Conservation (phyloP, 2,797 vertebrate species). For the Myripristis jacobus region DNA sequence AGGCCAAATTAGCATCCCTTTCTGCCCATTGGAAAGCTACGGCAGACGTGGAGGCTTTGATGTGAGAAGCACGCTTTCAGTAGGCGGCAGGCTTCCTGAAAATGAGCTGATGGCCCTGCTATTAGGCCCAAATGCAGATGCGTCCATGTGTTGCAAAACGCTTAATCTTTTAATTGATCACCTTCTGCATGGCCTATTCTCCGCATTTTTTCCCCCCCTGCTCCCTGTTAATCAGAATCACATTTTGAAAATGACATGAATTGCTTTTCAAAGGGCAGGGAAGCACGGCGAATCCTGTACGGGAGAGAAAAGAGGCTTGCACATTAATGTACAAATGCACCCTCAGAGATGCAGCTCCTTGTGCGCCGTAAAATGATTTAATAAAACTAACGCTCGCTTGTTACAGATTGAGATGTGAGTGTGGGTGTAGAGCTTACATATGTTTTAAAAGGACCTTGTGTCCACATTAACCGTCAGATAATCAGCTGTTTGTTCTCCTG, state of each 20-base stretch:
- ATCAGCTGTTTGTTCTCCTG: no score
- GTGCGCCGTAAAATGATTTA: constrained; percentile 39
- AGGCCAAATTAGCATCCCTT: constrained; percentile 97
- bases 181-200: constrained; percentile 87
- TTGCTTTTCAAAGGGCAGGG: constrained; percentile 75
- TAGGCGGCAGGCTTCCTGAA: constrained; percentile 90
- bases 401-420: constrained; percentile 11
- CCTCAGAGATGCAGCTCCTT: constrained; percentile 18
- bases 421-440: neutral
- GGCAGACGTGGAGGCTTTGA: constrained; percentile 91
- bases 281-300: constrained; percentile 47
- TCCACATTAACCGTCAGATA: neutral
- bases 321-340: constrained; percentile 55
- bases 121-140: constrained; percentile 94
- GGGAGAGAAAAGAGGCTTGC: constrained; percentile 28
- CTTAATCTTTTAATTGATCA: constrained; percentile 99
- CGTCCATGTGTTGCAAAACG: constrained; percentile 92
- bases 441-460: neutral
- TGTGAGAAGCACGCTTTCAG: constrained; percentile 91
- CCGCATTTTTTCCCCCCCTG: constrained; percentile 41
- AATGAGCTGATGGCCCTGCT: constrained; percentile 99
- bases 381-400: constrained; percentile 25
- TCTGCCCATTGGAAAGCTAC: constrained; percentile 90
- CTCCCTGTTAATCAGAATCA: constrained; percentile 77
- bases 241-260: constrained; percentile 80